Evolutionary conservation across 2,888 invertebrate species (phyloP), one percentile per base, ranked within the genome.

Genomic region (Melangyna quadrimaculata): DNA sequence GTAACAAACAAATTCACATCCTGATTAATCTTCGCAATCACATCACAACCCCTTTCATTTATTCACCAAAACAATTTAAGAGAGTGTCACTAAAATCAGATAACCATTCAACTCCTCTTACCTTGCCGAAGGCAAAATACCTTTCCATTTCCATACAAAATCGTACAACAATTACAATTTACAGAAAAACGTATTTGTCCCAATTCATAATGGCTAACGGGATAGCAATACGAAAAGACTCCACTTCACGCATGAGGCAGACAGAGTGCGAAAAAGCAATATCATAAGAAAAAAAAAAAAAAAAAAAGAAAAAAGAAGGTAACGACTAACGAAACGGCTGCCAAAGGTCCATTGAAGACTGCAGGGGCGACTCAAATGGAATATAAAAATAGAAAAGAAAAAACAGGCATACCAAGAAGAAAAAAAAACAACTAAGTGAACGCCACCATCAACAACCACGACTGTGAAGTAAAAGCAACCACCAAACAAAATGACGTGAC

Each of bases 161-260:
- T 45, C 69, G 61, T 63, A 35, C 35, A 63, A 57, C 78, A 74
- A 84, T 84, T 86, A 72, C 86, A 80, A 77, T 86, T 86, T 79
- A 75, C 80, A 86, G 73, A 77, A 86, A 63, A 77, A 80, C 80
- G 77, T 77, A 80, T 86, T 86, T 86, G 86, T 86, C 80, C 80
- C 80, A 86, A 86, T 86, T 86, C 86, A 86, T 86, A 86, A 86
- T 77, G 86, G 72, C 80, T 70, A 86, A 71, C 45, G 48, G 55
- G 37, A 48, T 37, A 51, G 73, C 43, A 59, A 53, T 67, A 43
- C 43, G 43, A 43, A 37, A 63, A 63, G n/a, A 17, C 45, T 45
- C 12, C 32, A 29, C 48, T 24, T 48, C 19, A 65, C 70, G 70
- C 78, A 63, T 35, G 70, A 67, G 69, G 77, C 57, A 63, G 73